phyloP scores from a whole-genome alignment of 2,113 vertebrate genomes.

The Chaetura pelagica region DNA sequence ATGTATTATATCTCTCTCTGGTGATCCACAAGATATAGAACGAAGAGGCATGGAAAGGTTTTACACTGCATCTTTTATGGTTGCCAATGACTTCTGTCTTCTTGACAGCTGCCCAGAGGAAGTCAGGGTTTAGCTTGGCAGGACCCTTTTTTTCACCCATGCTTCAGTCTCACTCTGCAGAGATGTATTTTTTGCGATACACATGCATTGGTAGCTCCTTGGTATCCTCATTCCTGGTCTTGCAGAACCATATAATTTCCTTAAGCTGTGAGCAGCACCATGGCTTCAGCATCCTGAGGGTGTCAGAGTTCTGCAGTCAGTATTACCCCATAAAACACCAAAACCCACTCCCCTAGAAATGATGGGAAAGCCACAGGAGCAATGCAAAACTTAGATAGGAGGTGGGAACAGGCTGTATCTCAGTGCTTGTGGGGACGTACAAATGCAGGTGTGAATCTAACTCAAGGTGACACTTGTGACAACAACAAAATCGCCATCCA shows the following conservation, averaged over 20 bases:
- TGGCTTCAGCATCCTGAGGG: rapidly evolving
- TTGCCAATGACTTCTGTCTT: not conserved
- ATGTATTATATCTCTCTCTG: not conserved
- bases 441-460: not conserved
- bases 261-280: not conserved
- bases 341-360: not conserved
- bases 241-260: not conserved
- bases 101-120: not conserved
- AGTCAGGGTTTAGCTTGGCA: not conserved
- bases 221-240: not conserved
- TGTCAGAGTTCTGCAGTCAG: not conserved
- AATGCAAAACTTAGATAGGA: not conserved
- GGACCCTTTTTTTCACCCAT: not conserved
- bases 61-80: not conserved
- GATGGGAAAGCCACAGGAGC: not conserved
- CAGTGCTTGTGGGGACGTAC: not conserved
- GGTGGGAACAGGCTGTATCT: not conserved
- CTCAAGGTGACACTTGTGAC: not conserved
- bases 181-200: rapidly evolving
- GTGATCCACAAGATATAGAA: not conserved
- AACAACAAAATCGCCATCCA: not conserved
- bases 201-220: not conserved
- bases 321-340: rapidly evolving
- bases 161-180: not conserved
- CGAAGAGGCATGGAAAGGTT: not conserved